Conservation (phyloP, 1,140 invertebrate genomes). For the Diploscapter pachys region DNA sequence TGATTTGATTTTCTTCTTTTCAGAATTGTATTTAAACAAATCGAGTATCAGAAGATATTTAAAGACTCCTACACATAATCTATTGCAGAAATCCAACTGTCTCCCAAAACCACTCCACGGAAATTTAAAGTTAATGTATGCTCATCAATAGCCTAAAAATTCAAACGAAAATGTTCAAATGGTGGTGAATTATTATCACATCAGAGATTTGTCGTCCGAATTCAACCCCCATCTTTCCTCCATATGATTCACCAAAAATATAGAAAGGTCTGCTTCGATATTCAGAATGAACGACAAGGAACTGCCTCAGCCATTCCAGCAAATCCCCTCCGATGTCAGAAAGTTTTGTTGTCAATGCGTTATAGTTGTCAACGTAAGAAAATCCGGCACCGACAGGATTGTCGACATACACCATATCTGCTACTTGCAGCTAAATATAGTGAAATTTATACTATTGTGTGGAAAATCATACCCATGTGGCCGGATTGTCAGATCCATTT, state of each 20-base stretch:
- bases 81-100: constrained; percentile 80
- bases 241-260: constrained; percentile 78
- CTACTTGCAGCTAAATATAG: constrained; percentile 59
- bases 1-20: no score
- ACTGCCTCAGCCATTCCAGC: constrained; percentile 68
- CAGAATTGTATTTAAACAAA: no score
- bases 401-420: constrained; percentile 80
- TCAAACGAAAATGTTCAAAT: no score
- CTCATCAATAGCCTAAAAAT: constrained; percentile 67
- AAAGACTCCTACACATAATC: no score
- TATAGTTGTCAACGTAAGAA: constrained; percentile 71
- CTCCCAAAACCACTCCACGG: constrained; percentile 74
- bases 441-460: constrained; percentile 10
- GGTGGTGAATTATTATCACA: no score
- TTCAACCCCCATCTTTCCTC: constrained; percentile 81
- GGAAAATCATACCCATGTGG: constrained; percentile 39
- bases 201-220: constrained; percentile 67
- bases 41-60: no score
- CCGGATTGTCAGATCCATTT: constrained; percentile 33
- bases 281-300: constrained; percentile 62
- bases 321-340: constrained; percentile 75
- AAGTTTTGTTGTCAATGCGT: constrained; percentile 63
- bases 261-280: constrained; percentile 70
- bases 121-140: constrained; percentile 71
- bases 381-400: constrained; percentile 84